Evolutionary conservation across 1,140 invertebrate species (phyloP), one percentile per base, ranked within the genome.

Genomic region (Lasaia peninsularis): DNA sequence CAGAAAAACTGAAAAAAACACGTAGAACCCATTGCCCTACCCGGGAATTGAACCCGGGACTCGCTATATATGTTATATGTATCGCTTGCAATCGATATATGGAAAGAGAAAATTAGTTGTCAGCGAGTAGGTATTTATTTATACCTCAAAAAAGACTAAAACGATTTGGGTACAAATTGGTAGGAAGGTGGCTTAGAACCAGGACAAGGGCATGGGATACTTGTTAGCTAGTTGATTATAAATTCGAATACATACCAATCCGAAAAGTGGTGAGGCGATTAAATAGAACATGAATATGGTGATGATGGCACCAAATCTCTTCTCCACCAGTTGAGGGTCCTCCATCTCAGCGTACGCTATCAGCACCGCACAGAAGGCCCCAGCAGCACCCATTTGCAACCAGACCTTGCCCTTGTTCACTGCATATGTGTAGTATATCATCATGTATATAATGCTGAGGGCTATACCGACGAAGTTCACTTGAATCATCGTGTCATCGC

Each of bases 391-490:
- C 9, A 92, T 82, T 59, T 91, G 85, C 8, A 72, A 59, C 91
- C 92, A 93, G 8, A 90, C 91, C 60, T 76, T 78, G 1, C 80
- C 59, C 77, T 91, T 91, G 81, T 92, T 79, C 78, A 91, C 44
- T 65, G 93, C 89, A 71, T 93, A 96, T 16, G 90, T 65, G 74
- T 93, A 94, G 80, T 91, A 96, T 11, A 93, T 75, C 48, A 86
- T 52, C 58, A 93, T 81, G 69, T 95, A 96, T 8, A 91, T 33
- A 0, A 92, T 71, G 73, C 94, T 96, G 31, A 94, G 83, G 1
- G 90, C 69, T 52, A 94, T 81, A 60, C 94, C 94, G 74, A 93
- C 91, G 54, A 94, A 70, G 87, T 95, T 96, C 21, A 95, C 93
- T 75, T 91, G 91, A 40, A 95, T 93, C 93, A 95, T 95, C 0